phyloP scores from a whole-genome alignment of 2,113 vertebrate genomes.

The Regulus satrapa region DNA sequence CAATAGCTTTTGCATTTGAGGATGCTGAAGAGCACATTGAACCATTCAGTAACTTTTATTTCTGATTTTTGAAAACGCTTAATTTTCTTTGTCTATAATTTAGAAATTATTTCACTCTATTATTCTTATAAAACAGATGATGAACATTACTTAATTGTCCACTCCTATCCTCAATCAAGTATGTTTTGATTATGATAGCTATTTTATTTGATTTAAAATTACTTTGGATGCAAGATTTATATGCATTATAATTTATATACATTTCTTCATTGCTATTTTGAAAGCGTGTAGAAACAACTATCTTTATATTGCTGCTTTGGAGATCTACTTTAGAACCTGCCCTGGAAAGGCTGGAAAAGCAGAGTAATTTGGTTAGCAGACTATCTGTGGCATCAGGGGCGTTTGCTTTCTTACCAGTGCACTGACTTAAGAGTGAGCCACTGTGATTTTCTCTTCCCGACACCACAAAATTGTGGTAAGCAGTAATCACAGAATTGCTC shows the following conservation, averaged over 20 bases:
- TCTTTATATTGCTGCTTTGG: not conserved
- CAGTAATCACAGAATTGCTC: not conserved
- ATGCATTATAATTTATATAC: not conserved
- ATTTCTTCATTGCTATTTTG: not conserved
- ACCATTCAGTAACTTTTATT: not conserved
- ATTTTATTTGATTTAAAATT: not conserved
- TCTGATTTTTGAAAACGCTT: not conserved
- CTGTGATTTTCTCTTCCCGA: not conserved
- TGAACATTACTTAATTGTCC: not conserved
- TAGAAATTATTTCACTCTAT: not conserved
- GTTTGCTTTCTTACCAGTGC: not conserved
- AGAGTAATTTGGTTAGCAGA: not conserved
- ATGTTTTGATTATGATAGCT: not conserved
- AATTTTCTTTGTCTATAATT: not conserved
- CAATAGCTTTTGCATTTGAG: not conserved
- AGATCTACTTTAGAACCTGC: not conserved
- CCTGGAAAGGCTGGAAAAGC: not conserved
- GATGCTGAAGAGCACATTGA: not conserved
- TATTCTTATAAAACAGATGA: not conserved
- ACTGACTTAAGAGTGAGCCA: not conserved
- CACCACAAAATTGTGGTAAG: not conserved
- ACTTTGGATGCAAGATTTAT: not conserved
- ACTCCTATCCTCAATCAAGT: not conserved
- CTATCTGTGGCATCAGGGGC: not conserved
- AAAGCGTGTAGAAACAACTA: not conserved